Conservation (phyloP, 1,140 invertebrate genomes). For the Adelges cooleyi region DNA sequence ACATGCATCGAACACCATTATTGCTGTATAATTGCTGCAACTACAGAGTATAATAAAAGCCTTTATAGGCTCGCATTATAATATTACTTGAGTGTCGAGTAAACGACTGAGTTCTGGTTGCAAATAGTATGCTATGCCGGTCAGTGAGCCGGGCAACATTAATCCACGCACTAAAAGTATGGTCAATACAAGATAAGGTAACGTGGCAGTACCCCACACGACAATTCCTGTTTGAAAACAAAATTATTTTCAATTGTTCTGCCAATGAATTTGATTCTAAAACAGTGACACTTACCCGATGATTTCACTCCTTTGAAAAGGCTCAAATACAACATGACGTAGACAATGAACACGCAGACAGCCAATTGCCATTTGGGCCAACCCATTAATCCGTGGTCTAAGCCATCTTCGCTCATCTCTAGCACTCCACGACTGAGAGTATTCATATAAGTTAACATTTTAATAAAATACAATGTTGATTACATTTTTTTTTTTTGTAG, state of each 20-base stretch:
- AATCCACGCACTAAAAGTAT: constrained; percentile 58
- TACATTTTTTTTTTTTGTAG: background rate
- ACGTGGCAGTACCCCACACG: constrained; percentile 68
- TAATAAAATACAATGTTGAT: background rate
- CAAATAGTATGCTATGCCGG: constrained; percentile 75
- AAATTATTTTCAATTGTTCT: too few species aligned
- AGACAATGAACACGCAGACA: constrained; percentile 56
- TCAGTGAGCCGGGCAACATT: constrained; percentile 60
- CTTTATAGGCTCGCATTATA: background rate
- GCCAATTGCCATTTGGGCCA: constrained; percentile 59
- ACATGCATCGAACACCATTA: background rate
- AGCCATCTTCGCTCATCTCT: constrained; percentile 54
- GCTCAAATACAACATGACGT: constrained; percentile 64
- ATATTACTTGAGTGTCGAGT: constrained; percentile 51
- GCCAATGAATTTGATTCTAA: too few species aligned
- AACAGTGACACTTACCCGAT: constrained; percentile 73
- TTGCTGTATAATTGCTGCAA: too few species aligned
- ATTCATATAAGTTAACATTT: too few species aligned
- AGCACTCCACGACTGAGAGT: constrained; percentile 61
- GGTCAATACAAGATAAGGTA: constrained; percentile 64
- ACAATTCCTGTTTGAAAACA: constrained; percentile 49
- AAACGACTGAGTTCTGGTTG: constrained; percentile 64
- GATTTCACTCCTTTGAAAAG: constrained; percentile 78
- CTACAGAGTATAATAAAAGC: too few species aligned
- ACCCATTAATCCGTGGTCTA: constrained; percentile 51